Base-by-base conservation (phyloP, 2,888 invertebrate genomes). In the Melipona beecheii region DNA sequence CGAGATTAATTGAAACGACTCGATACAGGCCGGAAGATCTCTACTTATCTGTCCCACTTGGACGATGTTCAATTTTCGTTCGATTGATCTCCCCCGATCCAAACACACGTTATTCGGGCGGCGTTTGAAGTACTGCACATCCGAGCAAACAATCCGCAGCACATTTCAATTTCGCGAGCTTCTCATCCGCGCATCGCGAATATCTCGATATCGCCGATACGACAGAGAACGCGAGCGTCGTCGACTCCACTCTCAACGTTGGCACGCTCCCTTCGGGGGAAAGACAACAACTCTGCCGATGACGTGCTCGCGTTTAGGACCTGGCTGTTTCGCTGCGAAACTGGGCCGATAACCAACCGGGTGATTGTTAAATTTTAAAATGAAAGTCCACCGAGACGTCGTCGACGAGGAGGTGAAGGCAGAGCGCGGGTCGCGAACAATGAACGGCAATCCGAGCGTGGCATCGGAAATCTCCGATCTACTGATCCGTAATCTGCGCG, bases 351-450 rank as follows among this genome's bases (percentile, higher is more conserved):
- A 85, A 81, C 78, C 69, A 27, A 58, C 15, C 56, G 65, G 43
- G 77, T 84, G 89, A 90, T 90, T 87, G 88, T 86, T 86, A 88
- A 88, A 73, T 88, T 88, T 88, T 81, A 86, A 88, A 88, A 88
- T 81, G 81, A 79, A 76, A 81, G 71, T 78, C 80, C 83, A 70
- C 68, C 64, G 83, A 52, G 81, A 70, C 31, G 64, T 60, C 66
- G 66, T 24, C 36, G 27, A 60, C 60, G 19, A 31, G 19, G 27
- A 75, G 43, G 21, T 15, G 49, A 52, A 43, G 64, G 43, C 49
- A 11, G 24, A 62, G 24, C 36, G 74, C 71, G 65, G 54, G 72
- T 71, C 60, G 66, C 69, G 75, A 76, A 78, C 60, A 75, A 65
- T 65, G 74, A 69, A 75, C 50, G 60, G 43, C 76, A 78, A 80